Evolutionary conservation across 30 jellyfish, hydroid and myxozoan genomes (phyloP).

Genomic region (Catostylus mosaicus): DNA sequence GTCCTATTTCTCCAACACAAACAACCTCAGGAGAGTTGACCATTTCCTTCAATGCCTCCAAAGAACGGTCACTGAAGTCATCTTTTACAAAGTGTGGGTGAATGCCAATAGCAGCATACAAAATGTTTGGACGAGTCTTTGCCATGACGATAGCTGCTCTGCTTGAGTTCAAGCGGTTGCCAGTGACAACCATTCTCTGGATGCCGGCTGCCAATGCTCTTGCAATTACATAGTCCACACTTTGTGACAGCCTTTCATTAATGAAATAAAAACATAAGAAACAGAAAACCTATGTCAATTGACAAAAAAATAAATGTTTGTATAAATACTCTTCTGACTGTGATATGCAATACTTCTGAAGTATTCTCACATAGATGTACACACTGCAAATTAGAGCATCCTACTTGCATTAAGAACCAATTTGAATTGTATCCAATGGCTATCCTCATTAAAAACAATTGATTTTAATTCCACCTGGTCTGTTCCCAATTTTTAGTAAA

Average conservation of each 20-base stretch:
- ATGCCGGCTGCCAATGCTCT: conserved; percentile 96
- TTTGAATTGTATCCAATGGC: no score
- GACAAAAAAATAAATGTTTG: no score
- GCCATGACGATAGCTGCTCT: conserved; percentile 95
- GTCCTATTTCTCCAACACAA: conserved; percentile 94
- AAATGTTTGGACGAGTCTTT: conserved; percentile 84
- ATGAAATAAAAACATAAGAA: neutral
- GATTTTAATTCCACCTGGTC: no score
- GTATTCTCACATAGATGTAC: no score
- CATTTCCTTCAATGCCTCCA: conserved; percentile 74
- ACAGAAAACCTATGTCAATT: no score
- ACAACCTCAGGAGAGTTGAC: conserved; percentile 83
- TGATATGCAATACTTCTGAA: no score
- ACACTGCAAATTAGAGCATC: no score
- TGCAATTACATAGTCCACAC: conserved; percentile 84
- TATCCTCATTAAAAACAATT: no score
- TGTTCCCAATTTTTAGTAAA: no score
- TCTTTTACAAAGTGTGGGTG: conserved; percentile 95
- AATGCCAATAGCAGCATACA: conserved; percentile 93
- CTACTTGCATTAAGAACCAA: no score
- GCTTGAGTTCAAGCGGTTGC: conserved; percentile 73
- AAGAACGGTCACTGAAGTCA: conserved; percentile 84
- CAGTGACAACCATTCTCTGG: conserved; percentile 92
- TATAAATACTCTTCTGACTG: no score
- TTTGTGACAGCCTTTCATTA: conserved; percentile 47